phyloP scores from a whole-genome alignment of 2,888 invertebrate genomes.

The Pycnomerus fuliginosus region DNA sequence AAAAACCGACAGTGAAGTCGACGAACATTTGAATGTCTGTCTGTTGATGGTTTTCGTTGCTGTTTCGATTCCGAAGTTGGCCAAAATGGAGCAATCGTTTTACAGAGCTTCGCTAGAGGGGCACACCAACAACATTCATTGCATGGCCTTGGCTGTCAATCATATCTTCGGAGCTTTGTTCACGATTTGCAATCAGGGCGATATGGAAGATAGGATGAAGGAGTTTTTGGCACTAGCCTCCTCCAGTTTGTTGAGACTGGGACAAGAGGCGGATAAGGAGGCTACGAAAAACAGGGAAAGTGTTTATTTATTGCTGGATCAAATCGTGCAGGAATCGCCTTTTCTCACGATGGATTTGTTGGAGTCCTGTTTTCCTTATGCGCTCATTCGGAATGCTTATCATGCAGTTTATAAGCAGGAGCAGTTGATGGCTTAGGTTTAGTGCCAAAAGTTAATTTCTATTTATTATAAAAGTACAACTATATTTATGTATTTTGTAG shows the following conservation, averaged over 20 bases:
- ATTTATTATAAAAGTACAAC: too few relatives aligned
- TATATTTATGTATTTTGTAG: too few relatives aligned
- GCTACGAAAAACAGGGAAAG: constrained; percentile 93
- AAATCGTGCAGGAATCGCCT: constrained; percentile 97
- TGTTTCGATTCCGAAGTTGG: constrained; percentile 93
- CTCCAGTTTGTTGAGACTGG: constrained; percentile 89
- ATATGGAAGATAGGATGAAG: constrained; percentile 97
- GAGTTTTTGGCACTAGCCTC: constrained; percentile 93
- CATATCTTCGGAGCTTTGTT: constrained; percentile 96
- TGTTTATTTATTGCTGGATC: constrained; percentile 92
- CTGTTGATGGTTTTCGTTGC: constrained; percentile 98
- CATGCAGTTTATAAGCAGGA: constrained; percentile 94
- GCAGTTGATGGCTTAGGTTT: constrained; percentile 58
- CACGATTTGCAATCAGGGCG: constrained; percentile 92
- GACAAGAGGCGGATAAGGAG: constrained; percentile 95
- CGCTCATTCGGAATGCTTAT: constrained; percentile 95
- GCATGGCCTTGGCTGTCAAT: constrained; percentile 95
- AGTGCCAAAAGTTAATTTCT: constrained; percentile 4
- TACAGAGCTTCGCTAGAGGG: constrained; percentile 86
- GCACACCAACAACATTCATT: constrained; percentile 98
- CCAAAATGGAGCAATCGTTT: constrained; percentile 85
- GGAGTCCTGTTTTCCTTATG: constrained; percentile 99
- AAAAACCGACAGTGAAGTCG: constrained; percentile 79
- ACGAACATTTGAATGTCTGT: constrained; percentile 92
- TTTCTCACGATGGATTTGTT: constrained; percentile 98